These are phyloP conservation scores for Phorcus lineatus DNA, from an alignment of 2,888 invertebrate species.

Conservation along the genomic window DNA sequence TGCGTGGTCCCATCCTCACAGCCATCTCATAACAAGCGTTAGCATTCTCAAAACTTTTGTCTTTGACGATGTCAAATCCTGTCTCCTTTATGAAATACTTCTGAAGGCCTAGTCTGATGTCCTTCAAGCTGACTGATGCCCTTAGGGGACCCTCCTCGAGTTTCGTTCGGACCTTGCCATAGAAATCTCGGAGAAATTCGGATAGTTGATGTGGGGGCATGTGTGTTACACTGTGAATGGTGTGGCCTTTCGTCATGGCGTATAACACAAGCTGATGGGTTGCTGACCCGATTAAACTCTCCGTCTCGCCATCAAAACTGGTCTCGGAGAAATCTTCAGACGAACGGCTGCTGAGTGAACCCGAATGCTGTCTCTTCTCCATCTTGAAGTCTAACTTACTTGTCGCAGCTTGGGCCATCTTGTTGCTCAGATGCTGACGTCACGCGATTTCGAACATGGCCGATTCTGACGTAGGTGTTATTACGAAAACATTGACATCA, in stretches of 20 bases:
- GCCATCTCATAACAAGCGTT: constrained; percentile 58
- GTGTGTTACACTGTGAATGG: constrained; percentile 54
- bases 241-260: constrained; percentile 56
- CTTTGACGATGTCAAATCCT: constrained; percentile 59
- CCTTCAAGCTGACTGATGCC: constrained; percentile 46
- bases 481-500: constrained; percentile 12
- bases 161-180: constrained; percentile 53
- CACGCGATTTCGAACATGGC: constrained; percentile 28
- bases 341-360: constrained; percentile 27
- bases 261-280: constrained; percentile 54
- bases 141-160: constrained; percentile 45
- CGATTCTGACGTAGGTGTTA: constrained; percentile 24
- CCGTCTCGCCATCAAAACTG: constrained; percentile 43
- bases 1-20: constrained; percentile 49
- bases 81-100: constrained; percentile 59
- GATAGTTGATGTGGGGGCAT: constrained; percentile 57
- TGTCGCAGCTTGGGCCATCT: constrained; percentile 37
- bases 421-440: constrained; percentile 30
- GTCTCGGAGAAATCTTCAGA: constrained; percentile 37
- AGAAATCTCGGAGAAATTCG: constrained; percentile 64
- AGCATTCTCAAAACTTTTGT: constrained; percentile 54
- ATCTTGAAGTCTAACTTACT: constrained; percentile 37
- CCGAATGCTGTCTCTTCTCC: constrained; percentile 39
- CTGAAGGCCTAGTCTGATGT: constrained; percentile 57
- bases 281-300: constrained; percentile 38